These are phyloP conservation scores for Alligator mississippiensis DNA, from an alignment of 2,113 vertebrate genomes.

Conservation along the genomic window DNA sequence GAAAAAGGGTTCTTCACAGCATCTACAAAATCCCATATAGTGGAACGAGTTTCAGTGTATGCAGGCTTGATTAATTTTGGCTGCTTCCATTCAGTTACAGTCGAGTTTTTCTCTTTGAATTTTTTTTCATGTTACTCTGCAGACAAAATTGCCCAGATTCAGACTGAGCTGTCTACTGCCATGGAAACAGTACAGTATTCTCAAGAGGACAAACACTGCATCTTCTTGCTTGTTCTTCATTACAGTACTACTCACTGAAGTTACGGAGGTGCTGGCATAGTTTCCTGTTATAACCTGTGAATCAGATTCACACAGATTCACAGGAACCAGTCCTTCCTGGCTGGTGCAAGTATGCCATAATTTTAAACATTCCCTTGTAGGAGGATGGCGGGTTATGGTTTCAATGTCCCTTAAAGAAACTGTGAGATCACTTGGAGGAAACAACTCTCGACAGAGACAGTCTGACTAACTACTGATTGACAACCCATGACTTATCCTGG, in stretches of 20 bases:
- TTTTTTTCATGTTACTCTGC: slow-evolving; percentile 54
- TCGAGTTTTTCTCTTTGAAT: slow-evolving; percentile 40
- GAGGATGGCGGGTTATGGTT: not conserved
- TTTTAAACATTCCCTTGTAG: not conserved
- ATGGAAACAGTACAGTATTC: slow-evolving; percentile 75
- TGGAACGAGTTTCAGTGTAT: not conserved
- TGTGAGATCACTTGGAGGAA: not conserved
- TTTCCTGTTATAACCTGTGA: not conserved
- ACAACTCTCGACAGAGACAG: not conserved
- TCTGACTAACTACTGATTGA: not conserved
- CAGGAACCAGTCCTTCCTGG: not conserved
- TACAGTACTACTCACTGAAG: not conserved
- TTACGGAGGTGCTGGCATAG: not conserved
- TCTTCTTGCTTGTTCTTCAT: slow-evolving; percentile 16
- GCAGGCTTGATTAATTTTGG: slow-evolving; percentile 53
- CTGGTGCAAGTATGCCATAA: not conserved
- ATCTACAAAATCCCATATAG: not conserved
- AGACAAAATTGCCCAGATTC: slow-evolving; percentile 69
- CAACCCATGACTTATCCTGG: not conserved
- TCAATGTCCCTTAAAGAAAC: not conserved
- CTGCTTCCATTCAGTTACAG: slow-evolving; percentile 56
- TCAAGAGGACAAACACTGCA: slow-evolving; percentile 61
- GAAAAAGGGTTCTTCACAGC: not conserved
- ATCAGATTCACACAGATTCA: not conserved
- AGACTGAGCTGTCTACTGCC: slow-evolving; percentile 74